These are phyloP conservation scores for Apostichopus parvimensis DNA, from an alignment of 35 echinoderm and acorn worm species.

Conservation along the genomic window DNA sequence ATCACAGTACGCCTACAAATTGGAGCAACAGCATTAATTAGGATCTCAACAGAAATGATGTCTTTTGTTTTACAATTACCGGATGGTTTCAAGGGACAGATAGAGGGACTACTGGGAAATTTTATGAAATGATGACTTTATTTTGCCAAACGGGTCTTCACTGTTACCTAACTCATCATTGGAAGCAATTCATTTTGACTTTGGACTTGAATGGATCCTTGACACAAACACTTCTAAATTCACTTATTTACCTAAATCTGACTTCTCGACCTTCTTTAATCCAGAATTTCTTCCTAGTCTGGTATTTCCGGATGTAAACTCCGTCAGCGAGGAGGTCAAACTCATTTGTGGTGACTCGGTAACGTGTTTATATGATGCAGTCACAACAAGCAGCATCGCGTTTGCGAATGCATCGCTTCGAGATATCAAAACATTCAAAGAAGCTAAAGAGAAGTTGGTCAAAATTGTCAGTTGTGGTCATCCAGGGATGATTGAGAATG, in stretches of 20 bases:
- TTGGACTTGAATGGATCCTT: conserved; percentile 63
- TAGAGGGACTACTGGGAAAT: conserved; percentile 65
- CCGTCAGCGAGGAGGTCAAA: conserved; percentile 59
- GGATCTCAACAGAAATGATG: conserved; percentile 47
- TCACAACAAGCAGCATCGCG: conserved; percentile 48
- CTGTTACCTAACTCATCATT: conserved; percentile 36
- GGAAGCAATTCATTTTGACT: conserved; percentile 53
- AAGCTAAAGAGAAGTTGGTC: conserved; percentile 29
- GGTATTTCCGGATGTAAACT: conserved; percentile 48
- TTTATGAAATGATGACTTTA: conserved; percentile 67
- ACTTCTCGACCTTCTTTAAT: too few relatives aligned
- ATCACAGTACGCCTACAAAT: conserved; percentile 25
- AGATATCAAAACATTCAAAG: conserved; percentile 12
- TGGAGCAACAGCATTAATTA: conserved; percentile 42
- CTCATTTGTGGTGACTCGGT: conserved; percentile 46
- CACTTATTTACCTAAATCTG: conserved; percentile 49
- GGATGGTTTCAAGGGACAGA: conserved; percentile 31
- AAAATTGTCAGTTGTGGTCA: not conserved
- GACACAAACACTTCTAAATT: conserved; percentile 52
- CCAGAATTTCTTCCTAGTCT: conserved; percentile 59
- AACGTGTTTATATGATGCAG: conserved; percentile 56
- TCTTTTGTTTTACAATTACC: conserved; percentile 62
- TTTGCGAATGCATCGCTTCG: conserved; percentile 61
- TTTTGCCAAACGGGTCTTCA: conserved; percentile 48
- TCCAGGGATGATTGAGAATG: not conserved